Evolutionary conservation across 2,113 vertebrate genomes (phyloP).

Genomic region (Eurystomus gularis): DNA sequence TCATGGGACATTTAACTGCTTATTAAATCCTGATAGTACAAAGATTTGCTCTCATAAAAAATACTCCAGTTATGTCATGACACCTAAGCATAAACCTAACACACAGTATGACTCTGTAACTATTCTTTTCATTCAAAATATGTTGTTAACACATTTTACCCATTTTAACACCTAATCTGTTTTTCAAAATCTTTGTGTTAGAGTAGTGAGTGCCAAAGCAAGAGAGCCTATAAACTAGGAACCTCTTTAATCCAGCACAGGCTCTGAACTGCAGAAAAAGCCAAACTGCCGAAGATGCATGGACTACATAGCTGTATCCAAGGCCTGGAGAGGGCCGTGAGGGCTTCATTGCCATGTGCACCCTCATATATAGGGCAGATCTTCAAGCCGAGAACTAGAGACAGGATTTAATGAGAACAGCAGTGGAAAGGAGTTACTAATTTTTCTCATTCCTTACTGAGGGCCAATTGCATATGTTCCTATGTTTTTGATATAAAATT

Average conservation of each 20-base stretch:
- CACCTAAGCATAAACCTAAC: neutral
- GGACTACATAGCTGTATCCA: no score
- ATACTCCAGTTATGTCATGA: neutral
- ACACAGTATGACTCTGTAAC: neutral
- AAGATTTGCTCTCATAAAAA: neutral
- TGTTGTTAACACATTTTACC: neutral
- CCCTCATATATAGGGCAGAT: neutral
- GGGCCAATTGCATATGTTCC: rapidly evolving
- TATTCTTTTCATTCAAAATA: neutral
- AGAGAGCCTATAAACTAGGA: neutral
- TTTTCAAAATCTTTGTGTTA: neutral
- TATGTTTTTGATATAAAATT: neutral
- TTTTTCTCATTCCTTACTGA: neutral
- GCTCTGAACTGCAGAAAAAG: neutral
- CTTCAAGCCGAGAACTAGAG: neutral
- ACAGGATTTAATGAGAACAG: neutral
- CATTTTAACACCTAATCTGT: neutral
- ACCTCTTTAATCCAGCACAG: neutral
- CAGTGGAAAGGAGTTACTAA: neutral
- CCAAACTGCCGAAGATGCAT: neutral
- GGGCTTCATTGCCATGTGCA: neutral
- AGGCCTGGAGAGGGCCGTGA: rapidly evolving
- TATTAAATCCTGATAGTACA: neutral
- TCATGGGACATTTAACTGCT: neutral
- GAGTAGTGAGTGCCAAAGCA: neutral